Evolutionary conservation across 2,888 invertebrate species (phyloP), one percentile per base, ranked within the genome.

Genomic region (Pediacus dermestoides): DNA sequence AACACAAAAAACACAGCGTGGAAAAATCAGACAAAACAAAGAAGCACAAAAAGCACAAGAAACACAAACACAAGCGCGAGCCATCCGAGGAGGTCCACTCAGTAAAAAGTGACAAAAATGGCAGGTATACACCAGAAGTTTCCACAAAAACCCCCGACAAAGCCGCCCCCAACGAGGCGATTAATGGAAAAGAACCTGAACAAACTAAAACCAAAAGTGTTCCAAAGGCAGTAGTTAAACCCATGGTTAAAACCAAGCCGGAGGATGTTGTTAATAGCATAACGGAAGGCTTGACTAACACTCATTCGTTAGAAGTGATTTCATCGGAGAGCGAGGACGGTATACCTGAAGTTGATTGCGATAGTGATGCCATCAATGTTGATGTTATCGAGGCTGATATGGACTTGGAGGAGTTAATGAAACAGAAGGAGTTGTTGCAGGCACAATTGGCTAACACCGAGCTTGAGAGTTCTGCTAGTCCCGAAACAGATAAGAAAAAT

Each of bases 361-460:
- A 76, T 9, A 83, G 82, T 60, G 82, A 84, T 16, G 85, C 85
- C 51, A 75, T 77, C 16, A 74, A 78, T 47, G 77, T 88, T 39
- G 77, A 78, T 4, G 77, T 85, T 39, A 83, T 87, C 39, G 89
- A 89, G 63, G 89, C 89, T 49, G 89, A 89, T 56, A 80, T 90
- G 53, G 89, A 91, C 63, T 69, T 91, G 15, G 91, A 91, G 60
- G 91, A 91, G 50, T 70, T 91, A 39, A 91, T 91, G 89, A 83
- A 82, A 57, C 90, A 91, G 64, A 91, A 91, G 70, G 89, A 88
- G 58, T 56, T 82, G 26, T 70, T 90, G 27, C 89, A 90, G 70
- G 88, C 88, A 22, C 88, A 88, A 43, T 88, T 85, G 63, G 76
- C 77, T 58, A 85, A 83, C 0, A 84, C 84, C 46, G 76, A 77